A percentile compares a stretch with the other conserved stretches of the same genome.
Evolutionary conservation across 2,113 vertebrate genomes (phyloP).

Genomic region (Corythornis madagascariensis): DNA sequence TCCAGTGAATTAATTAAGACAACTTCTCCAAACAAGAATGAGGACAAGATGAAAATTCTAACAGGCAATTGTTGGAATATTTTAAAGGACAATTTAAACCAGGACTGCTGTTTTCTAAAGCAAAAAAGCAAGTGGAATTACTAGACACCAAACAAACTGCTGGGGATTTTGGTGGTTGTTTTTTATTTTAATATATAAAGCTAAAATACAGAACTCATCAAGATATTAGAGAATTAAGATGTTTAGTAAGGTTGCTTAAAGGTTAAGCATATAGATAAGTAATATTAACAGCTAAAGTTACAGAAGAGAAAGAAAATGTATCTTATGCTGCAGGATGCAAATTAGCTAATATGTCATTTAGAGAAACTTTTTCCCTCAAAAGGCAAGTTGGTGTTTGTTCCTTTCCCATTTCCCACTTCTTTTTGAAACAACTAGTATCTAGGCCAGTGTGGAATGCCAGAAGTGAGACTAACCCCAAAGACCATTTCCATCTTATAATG

Average conservation of each 20-base stretch:
- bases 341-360: not conserved
- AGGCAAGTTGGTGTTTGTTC: not conserved
- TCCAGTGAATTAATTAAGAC: not conserved
- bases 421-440: not conserved
- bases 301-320: not conserved
- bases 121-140: not conserved
- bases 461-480: not conserved
- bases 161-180: not conserved
- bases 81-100: not conserved
- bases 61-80: not conserved
- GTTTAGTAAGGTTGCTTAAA: slow-evolving; percentile 20
- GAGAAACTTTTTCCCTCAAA: not conserved
- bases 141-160: not conserved
- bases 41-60: not conserved
- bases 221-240: slow-evolving; percentile 30
- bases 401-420: not conserved
- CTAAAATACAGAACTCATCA: not conserved
- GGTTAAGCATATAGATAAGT: slow-evolving; percentile 5
- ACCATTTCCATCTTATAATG: not conserved
- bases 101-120: not conserved
- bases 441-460: not conserved
- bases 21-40: not conserved
- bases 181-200: not conserved
- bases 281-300: slow-evolving; percentile 14
- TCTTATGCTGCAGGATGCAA: not conserved